Evolutionary conservation across 2,888 invertebrate species (phyloP), one percentile per base, ranked within the genome.

Genomic region (Aleiodes testaceus): DNA sequence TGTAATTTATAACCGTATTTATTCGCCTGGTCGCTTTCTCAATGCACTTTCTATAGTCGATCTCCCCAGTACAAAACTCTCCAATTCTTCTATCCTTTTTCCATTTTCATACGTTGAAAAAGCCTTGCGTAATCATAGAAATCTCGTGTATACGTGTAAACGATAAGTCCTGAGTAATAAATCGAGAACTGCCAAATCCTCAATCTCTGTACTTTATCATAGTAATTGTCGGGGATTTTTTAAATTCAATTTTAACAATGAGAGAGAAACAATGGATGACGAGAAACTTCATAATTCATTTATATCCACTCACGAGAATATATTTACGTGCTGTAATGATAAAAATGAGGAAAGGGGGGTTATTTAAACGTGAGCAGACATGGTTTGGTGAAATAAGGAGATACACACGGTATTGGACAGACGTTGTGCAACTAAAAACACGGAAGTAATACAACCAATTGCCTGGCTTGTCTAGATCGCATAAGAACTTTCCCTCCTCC

Each of bases 1-100:
- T 77, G 83, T 85, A 86, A 86, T 86, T 86, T 85, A 86, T 83
- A 76, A 79, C 75, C 80, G 79, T 80, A 78, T 82, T 84, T 81
- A 83, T 81, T 79, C 80, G 78, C 79, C 80, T 73, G 79, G 78
- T 80, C 81, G 83, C 85, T 86, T 86, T 86, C 86, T 80, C 84
- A 82, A 81, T 81, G 83, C 82, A 84, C 86, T 86, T 86, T 86
- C 86, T 85, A 85, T 82, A 78, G 74, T 68, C 80, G 79, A 81
- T 82, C 80, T 80, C 74, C 72, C 72, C 69, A 45, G 49, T 53
- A 70, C 73, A 69, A 65, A 67, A 75, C 73, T 72, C 68, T 50
- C 59, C 52, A 66, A 73, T 67, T 22, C 36, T 26, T 16, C 47
- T 49, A 42, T 36, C 14, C 30, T 47, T 61, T 26, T 72, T 50